Conservation (phyloP, 2,113 vertebrate genomes). For the Mesocricetus auratus region DNA sequence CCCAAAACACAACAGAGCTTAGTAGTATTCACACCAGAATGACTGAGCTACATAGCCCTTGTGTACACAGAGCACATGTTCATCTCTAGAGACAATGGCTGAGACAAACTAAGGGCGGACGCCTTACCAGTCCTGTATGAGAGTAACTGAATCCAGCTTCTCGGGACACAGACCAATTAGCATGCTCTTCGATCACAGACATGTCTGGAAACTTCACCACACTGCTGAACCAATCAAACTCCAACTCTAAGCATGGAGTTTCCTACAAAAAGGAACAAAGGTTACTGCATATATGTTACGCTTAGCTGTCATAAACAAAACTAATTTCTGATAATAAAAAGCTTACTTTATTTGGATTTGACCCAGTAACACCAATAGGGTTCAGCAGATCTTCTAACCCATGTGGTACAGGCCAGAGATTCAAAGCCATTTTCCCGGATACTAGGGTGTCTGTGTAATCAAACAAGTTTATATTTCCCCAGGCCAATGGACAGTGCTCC, state of each 20-base stretch:
- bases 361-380: constrained; percentile 97
- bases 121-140: constrained; percentile 94
- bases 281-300: constrained; percentile 27
- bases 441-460: constrained; percentile 98
- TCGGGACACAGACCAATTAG: constrained; percentile 96
- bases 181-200: constrained; percentile 96
- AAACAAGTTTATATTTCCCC: constrained; percentile 99
- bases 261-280: constrained; percentile 88
- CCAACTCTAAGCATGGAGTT: constrained; percentile 98
- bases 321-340: constrained; percentile 42
- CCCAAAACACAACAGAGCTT: background rate
- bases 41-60: constrained; percentile 12
- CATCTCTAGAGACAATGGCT: background rate
- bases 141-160: constrained; percentile 97
- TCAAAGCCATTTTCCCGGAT: constrained; percentile 98
- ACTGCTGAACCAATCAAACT: constrained; percentile 98
- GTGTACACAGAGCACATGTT: background rate
- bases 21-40: background rate
- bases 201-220: constrained; percentile 97
- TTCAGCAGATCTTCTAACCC: constrained; percentile 98
- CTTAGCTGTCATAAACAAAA: background rate
- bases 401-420: constrained; percentile 98
- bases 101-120: background rate
- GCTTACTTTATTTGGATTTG: constrained; percentile 97
- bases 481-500: constrained; percentile 98